Conservation (phyloP, 2,888 invertebrate genomes). For the Dicycla oo region DNA sequence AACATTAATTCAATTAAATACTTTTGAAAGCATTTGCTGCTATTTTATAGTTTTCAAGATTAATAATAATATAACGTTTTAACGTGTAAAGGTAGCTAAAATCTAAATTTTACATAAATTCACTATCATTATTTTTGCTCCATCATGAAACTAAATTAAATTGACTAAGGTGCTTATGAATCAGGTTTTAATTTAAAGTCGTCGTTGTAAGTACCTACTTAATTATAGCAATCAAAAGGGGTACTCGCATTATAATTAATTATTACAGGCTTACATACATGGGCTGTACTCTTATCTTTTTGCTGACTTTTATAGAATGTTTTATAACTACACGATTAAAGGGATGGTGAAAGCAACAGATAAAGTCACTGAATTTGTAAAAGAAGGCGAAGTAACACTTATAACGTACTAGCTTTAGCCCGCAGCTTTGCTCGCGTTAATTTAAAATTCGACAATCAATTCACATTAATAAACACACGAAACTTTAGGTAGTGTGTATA, state of each 20-base stretch:
- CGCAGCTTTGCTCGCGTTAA: no score
- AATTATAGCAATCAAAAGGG: slow-evolving; percentile 14
- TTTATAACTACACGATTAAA: background rate
- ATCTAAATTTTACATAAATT: background rate
- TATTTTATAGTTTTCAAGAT: no score
- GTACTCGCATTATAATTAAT: background rate
- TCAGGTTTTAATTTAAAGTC: slow-evolving; percentile 19
- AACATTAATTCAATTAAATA: no score
- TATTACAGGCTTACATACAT: background rate
- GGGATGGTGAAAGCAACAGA: background rate
- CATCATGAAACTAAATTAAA: slow-evolving; percentile 8
- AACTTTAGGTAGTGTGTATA: no score
- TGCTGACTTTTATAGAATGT: background rate
- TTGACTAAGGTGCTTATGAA: background rate
- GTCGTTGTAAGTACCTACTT: slow-evolving; percentile 7
- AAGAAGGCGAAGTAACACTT: background rate
- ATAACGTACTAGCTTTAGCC: no score
- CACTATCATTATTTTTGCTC: background rate
- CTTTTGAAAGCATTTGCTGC: no score
- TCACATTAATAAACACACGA: no score
- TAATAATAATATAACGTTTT: no score
- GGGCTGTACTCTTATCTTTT: slow-evolving; percentile 8
- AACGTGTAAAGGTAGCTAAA: no score
- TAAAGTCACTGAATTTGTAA: background rate
- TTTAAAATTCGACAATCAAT: no score